Conservation (phyloP, 2,888 invertebrate species). For the Andrena minutula region DNA sequence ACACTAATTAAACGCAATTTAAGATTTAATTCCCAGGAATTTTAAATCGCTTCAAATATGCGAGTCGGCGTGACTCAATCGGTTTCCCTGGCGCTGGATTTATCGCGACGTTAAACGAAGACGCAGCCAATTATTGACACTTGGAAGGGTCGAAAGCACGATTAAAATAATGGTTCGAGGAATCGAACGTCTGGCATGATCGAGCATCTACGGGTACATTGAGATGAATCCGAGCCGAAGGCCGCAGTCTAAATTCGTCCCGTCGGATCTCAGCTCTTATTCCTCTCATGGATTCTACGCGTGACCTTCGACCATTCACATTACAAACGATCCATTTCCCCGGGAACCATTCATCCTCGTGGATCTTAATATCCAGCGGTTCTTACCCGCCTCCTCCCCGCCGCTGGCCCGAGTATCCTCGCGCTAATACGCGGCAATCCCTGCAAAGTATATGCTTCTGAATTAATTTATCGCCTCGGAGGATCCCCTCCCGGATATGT, state of each 20-base stretch:
- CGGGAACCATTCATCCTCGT: not conserved
- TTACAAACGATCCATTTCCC: constrained; percentile 15
- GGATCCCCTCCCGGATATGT: not conserved
- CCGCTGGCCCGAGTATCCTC: no score
- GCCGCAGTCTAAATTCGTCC: constrained; percentile 68
- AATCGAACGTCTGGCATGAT: constrained; percentile 52
- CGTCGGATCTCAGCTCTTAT: constrained; percentile 60
- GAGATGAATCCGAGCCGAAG: constrained; percentile 62
- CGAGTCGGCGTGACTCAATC: not conserved
- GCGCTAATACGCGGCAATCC: no score
- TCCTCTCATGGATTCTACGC: constrained; percentile 56
- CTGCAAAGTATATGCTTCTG: not conserved
- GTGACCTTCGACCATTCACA: constrained; percentile 40
- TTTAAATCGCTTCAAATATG: not conserved
- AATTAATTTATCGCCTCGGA: not conserved
- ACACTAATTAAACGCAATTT: no score
- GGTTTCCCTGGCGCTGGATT: not conserved
- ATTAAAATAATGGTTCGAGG: constrained; percentile 51
- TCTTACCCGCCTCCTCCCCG: no score
- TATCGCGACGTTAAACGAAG: not conserved
- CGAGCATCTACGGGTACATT: constrained; percentile 46
- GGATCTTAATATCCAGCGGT: not conserved
- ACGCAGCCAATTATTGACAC: not conserved
- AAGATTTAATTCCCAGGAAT: not conserved
- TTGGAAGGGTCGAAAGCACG: constrained; percentile 22